Base-by-base conservation (phyloP, 2,113 vertebrate genomes). In the Microcebus murinus region DNA sequence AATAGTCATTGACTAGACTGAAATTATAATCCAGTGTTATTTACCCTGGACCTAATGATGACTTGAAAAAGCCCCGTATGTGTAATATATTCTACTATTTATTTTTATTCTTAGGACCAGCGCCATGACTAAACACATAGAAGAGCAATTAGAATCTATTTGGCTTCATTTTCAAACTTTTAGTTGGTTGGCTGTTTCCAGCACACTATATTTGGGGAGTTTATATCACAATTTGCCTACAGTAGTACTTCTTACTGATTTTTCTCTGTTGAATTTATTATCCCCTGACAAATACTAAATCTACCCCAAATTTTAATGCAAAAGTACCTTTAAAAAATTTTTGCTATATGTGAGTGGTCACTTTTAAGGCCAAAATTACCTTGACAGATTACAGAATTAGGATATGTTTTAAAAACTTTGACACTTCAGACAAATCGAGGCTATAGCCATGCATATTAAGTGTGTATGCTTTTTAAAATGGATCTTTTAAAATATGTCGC, bases 321-420 rank as follows among this genome's bases (percentile, higher is more conserved):
- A 84, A 59, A 91, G 11, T 91, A 1, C 7, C 74, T 91, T 94
- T 27, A 25, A 20, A 63, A 70, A 39, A 1, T 8, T 94, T 94
- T 96, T 95, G 18, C 39, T 80, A 8, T 86, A 59, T 67, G 31
- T 17, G 23, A 87, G 3, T 87, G 34, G 15, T 80, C 34, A 90
- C 93, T 95, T 91, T 95, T 84, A 95, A 96, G 29, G 25, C 9
- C 23, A 71, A 27, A 95, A 94, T 83, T 92, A 45, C 50, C 42
- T 65, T 97, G 57, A 55, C 88, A 91, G 83, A 70, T 87, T 86
- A 59, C 2, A 67, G 23, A 92, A 93, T 70, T 93, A 80, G 34
- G 67, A 39, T 50, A 70, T 90, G n/a, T 77, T 96, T 96, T 76
- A 87, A 96, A 95, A 92, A 36, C 14, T 89, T 88, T 87, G 76